Base-by-base conservation (phyloP, 1,140 invertebrate genomes). In the Lysiphlebus fabarum region DNA sequence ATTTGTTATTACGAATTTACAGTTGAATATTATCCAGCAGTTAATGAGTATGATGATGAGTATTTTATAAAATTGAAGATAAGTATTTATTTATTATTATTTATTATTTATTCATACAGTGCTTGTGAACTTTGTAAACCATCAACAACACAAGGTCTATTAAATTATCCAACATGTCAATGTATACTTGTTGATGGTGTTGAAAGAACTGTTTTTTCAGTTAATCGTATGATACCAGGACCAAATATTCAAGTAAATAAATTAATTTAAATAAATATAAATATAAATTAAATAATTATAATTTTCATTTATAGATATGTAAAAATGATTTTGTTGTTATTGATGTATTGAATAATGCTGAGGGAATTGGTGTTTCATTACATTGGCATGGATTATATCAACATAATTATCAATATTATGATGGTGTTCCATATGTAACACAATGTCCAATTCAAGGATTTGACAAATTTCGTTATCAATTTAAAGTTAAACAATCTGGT, bases 221-320 rank as follows among this genome's bases (percentile, higher is more conserved):
- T 86, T 1, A 87, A 88, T 65, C 72, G 85, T 36, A 76, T 81
- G 68, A 56, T 87, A 37, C 86, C 86, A 2, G 86, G 85, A 4
- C 85, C 84, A 12, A 62, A 68, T 5, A 83, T 86, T 76, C 81
- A 3, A 79, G 85, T 1, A 87, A 88, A 64, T 72, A 85, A 36
- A 76, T 2, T 86, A 85, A 4, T 84, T 84, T 12, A 83, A 86
- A 56, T 73, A 83, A 60, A 83, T 82, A 14, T 36, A 9, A 41
- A 54, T 10, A 42, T 42, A 42, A 5, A 14, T 14, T 10, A 42
- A 41, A 42, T 26, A 17, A 14, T 5, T 7, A 41, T 53, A 41
- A n/a, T n/a, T n/a, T 36, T 38, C 36, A 53, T 11, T 53, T n/a
- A 26, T 11, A 6, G 69, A 82, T 83, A 1, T 83, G 81, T 60